Conservation (phyloP, 1,140 invertebrate species). For the Sarcophaga peregrina region DNA sequence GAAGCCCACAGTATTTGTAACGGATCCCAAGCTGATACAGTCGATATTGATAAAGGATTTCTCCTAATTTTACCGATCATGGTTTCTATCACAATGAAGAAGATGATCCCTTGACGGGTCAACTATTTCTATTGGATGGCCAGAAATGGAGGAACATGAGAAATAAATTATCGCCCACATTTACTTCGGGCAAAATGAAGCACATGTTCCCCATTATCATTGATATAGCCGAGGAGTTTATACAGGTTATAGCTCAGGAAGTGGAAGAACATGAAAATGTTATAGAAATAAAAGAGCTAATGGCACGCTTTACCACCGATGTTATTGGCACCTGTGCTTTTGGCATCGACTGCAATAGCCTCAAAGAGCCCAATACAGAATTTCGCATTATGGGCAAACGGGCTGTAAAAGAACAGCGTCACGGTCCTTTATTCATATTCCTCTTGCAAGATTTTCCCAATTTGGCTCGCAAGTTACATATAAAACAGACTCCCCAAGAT, state of each 20-base stretch:
- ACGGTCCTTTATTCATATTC: conserved; percentile 19
- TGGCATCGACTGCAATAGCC: conserved; percentile 67
- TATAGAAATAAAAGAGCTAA: conserved; percentile 63
- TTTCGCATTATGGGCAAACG: conserved; percentile 64
- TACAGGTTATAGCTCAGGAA: conserved; percentile 53
- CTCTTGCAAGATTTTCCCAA: conserved; percentile 47
- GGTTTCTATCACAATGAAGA: conserved; percentile 65
- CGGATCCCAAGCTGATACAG: conserved; percentile 72
- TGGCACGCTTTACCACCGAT: conserved; percentile 66
- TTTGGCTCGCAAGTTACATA: conserved; percentile 45
- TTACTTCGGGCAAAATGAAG: conserved; percentile 71
- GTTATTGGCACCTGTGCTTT: conserved; percentile 64
- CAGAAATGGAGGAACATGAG: conserved; percentile 70
- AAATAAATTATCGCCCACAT: conserved; percentile 68
- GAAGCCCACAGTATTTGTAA: conserved; percentile 42
- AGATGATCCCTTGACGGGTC: conserved; percentile 66
- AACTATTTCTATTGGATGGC: conserved; percentile 66
- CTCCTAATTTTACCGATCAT: conserved; percentile 67
- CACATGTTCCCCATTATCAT: conserved; percentile 66
- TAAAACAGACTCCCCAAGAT: conserved; percentile 46
- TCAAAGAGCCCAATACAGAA: conserved; percentile 62
- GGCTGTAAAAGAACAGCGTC: conserved; percentile 46
- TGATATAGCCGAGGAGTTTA: conserved; percentile 54
- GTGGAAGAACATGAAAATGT: conserved; percentile 48
- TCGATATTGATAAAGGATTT: conserved; percentile 72